A percentile compares a stretch with the other conserved stretches of the same genome.
These are phyloP conservation scores for Cryptocheilus praepositus DNA, from an alignment of 2,888 invertebrate genomes.

Conservation along the genomic window DNA sequence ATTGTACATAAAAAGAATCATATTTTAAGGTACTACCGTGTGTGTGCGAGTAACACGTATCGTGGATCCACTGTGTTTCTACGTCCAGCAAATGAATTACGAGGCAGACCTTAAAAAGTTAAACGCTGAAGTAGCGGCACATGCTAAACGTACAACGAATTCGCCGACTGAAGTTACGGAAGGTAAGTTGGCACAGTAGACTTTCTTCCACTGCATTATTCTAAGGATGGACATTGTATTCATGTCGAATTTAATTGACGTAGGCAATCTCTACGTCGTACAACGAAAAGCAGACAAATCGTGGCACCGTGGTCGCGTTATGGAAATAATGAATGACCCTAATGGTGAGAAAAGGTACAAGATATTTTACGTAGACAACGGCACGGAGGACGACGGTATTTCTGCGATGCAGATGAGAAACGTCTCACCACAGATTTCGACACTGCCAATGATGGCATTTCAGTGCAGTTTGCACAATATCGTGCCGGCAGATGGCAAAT, in stretches of 20 bases:
- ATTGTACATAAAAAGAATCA: background rate
- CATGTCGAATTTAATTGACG: background rate
- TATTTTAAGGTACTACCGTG: too few species aligned
- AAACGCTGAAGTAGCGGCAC: background rate
- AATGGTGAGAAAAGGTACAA: constrained; percentile 72
- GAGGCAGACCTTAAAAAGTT: constrained; percentile 9
- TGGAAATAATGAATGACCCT: constrained; percentile 63
- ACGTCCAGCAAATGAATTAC: constrained; percentile 74
- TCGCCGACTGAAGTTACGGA: constrained; percentile 35
- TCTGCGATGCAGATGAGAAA: constrained; percentile 74
- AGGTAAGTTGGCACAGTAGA: constrained; percentile 4
- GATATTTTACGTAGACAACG: constrained; percentile 82
- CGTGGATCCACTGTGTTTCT: constrained; percentile 80
- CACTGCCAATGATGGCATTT: constrained; percentile 75
- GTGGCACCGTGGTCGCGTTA: constrained; percentile 83
- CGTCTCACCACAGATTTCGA: constrained; percentile 22
- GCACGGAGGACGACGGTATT: constrained; percentile 76
- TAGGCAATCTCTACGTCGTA: constrained; percentile 81
- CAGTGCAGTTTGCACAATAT: constrained; percentile 79
- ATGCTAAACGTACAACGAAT: background rate
- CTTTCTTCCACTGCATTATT: too few species aligned
- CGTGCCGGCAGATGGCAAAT: constrained; percentile 75
- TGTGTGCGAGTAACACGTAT: constrained; percentile 76
- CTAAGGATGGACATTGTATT: too few species aligned
- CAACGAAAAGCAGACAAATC: constrained; percentile 76